Percentiles rank a stretch among this genome's conserved stretches.
These are phyloP conservation scores for Acanthosepion esculentum DNA, from an alignment of 2,888 invertebrate genomes.

Conservation along the genomic window DNA sequence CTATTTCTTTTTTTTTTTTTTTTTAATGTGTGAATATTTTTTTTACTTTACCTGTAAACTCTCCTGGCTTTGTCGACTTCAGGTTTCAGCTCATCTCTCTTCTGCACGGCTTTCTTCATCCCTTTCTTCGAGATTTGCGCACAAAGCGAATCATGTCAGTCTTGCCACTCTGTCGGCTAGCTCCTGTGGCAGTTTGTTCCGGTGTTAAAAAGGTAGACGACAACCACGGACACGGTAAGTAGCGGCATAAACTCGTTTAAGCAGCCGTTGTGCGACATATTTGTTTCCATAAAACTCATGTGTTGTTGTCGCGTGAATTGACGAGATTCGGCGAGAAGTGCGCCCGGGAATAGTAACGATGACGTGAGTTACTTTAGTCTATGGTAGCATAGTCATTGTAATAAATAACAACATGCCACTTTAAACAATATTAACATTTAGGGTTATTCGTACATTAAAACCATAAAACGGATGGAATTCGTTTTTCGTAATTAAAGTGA, in stretches of 20 bases:
- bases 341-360: background rate
- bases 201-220: background rate
- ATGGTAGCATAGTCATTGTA: background rate
- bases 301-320: conserved; percentile 44
- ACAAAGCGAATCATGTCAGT: conserved; percentile 35
- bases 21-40: too few species aligned
- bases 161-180: conserved; percentile 34
- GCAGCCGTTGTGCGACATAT: conserved; percentile 42
- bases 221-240: background rate
- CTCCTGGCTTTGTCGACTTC: conserved; percentile 70
- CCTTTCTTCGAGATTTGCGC: conserved; percentile 51
- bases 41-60: conserved; percentile 64
- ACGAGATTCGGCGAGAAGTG: conserved; percentile 40
- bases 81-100: conserved; percentile 63
- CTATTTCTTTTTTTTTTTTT: background rate
- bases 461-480: background rate
- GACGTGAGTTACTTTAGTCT: background rate
- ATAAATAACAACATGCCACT: background rate
- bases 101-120: conserved; percentile 64
- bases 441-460: background rate
- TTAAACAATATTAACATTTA: background rate
- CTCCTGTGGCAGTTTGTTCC: conserved; percentile 14
- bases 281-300: conserved; percentile 47
- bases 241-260: background rate
- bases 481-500: too few species aligned